Evolutionary conservation across 2,797 vertebrate genomes (phyloP).

Genomic region (Tragopan temminckii): DNA sequence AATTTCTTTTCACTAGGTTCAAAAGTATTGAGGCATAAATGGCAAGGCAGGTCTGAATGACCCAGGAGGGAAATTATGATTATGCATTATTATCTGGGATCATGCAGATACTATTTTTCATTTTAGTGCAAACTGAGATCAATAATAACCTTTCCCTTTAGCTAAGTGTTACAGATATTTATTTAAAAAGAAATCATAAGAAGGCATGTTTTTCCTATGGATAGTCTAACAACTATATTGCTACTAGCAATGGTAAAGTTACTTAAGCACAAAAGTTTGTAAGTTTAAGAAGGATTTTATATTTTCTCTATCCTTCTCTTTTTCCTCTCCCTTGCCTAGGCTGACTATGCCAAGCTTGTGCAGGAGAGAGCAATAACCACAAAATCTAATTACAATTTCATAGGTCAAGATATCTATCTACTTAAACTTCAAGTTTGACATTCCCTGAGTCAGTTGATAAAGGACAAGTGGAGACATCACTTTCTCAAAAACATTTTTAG

Average conservation of each 20-base stretch:
- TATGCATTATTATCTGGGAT: neutral
- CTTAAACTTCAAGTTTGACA: neutral
- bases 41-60: neutral
- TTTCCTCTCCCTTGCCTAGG: neutral
- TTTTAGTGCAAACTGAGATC: neutral
- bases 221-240: neutral
- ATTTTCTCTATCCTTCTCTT: neutral
- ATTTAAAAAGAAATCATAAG: neutral
- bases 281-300: neutral
- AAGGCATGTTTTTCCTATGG: neutral
- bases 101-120: neutral
- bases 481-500: neutral
- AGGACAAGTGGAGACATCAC: neutral
- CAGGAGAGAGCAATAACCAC: neutral
- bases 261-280: neutral
- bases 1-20: neutral
- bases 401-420: conserved; percentile 1
- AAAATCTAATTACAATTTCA: conserved; percentile 1
- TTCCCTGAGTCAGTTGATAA: neutral
- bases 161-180: neutral
- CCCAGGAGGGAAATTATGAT: neutral
- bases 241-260: neutral
- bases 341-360: neutral
- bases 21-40: neutral
- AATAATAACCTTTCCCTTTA: neutral